Evolutionary conservation across 2,113 vertebrate species (phyloP), one percentile per base, ranked within the genome.

Genomic region (Megaceryle torquata): DNA sequence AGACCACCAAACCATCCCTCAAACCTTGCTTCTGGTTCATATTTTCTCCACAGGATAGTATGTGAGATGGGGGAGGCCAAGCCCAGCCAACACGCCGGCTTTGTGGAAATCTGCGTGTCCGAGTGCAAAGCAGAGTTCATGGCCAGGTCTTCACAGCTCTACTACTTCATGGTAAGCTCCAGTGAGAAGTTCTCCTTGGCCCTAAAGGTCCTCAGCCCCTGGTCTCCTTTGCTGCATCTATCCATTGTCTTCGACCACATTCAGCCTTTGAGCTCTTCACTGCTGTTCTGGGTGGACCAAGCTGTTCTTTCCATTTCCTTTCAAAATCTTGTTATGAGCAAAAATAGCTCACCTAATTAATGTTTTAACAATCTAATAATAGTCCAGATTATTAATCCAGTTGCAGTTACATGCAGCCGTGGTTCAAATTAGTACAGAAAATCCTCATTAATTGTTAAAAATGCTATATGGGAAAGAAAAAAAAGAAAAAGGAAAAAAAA

Each of bases 31-130:
- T 93, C 31, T 88, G 43, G 5, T 95, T 70, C 59, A 8, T 59
- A 46, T 81, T 96, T 84, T 94, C 51, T 95, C 96, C 95, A 19
- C 96, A 99, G 99, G 98, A 99, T 99, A 13, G 99, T 99, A 68
- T 99, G 99, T 92, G 99, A 99, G 98, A 99, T 99, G 99, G 99
- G 99, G 9, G 99, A 98, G 79, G 99, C 99, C 43, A 99, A 99
- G 90, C 98, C 98, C 90, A 99, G 99, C 96, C 99, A 99, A 95
- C 99, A 98, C 1, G 99, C 99, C 0, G 99, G 99, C 76, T 99
- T 99, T 0, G 98, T 99, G 93, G 98, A 99, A 94, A 99, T 99
- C 96, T 99, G 99, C 1, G 99, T 99, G 68, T 98, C 99, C 0
- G 98, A 99, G 77, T 99, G 99, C 96, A 98, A 97, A 77, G 98